Base-by-base conservation (phyloP, 2,797 vertebrate genomes). In the Hozukius guyotensis region DNA sequence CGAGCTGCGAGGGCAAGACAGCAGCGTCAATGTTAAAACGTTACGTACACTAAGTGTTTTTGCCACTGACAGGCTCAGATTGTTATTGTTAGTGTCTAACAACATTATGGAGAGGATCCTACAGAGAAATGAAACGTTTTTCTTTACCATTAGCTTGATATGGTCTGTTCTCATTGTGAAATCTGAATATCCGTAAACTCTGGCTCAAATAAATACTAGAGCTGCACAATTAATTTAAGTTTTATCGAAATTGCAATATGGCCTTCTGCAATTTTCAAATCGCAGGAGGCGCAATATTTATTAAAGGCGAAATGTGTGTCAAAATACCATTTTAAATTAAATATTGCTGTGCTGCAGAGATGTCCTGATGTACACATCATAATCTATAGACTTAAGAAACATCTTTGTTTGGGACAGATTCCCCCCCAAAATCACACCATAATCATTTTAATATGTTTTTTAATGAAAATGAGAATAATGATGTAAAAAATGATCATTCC, bases 101-200 rank as follows among this genome's bases (percentile, higher is more conserved):
- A 52, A 52, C 46, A 20, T 52, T 52, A 20, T 52, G 46, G 18
- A 52, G 18, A 52, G 8, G 18, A 52, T 4, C 18, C 46, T 52
- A n/a, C 1, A 46, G 1, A 49, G 3, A 49, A 42, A 46, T 46
- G 1, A 18, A 49, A 49, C 0, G 3, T 0, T 9, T 52, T 52
- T 52, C 18, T 20, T 52, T 52, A 52, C 46, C 46, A 9, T 52
- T 0, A 20, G 3, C 46, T 52, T 1, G 18, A 20, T n/a, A 20
- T 20, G 46, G 46, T 49, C 18, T 42, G 38, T 42, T 42, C 38
- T 42, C 13, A 13, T 42, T 42, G 38, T 42, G 38, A 42, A 42
- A 42, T 42, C 38, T 52, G 18, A 52, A 52, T 52, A 52, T 52
- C 46, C 0, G 1, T 52, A 52, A 20, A 52, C 18, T 52, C 46